A percentile compares a stretch with the other conserved stretches of the same genome.
Evolutionary conservation across 2,797 vertebrate genomes (phyloP).

Genomic region (Sebastes hubbsi): DNA sequence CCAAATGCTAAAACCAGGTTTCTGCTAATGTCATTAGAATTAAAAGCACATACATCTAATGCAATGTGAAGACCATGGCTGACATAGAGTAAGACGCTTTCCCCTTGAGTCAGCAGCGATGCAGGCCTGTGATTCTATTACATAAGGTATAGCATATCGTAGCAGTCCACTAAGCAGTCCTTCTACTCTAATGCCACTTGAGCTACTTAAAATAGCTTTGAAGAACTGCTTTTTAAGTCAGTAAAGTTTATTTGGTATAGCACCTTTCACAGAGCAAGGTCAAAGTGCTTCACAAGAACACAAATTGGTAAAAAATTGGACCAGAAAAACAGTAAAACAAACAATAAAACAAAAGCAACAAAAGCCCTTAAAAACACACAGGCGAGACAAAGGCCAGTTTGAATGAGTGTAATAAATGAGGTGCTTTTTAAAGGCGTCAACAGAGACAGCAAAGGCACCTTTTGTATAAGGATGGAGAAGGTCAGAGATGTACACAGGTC

Average conservation of each 20-base stretch:
- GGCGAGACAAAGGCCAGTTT: background rate
- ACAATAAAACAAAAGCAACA: background rate
- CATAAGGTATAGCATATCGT: conserved; percentile 5
- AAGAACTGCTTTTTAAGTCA: background rate
- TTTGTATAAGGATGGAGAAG: background rate
- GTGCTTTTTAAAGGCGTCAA: too few relatives aligned
- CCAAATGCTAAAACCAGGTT: conserved; percentile 26
- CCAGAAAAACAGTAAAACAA: background rate
- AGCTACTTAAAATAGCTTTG: background rate
- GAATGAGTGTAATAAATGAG: background rate
- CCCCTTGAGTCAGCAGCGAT: conserved; percentile 42
- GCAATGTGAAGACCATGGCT: conserved; percentile 9
- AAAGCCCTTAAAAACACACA: background rate
- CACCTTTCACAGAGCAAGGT: background rate
- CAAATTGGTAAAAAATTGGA: background rate
- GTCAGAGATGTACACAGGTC: background rate
- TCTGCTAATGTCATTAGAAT: conserved; percentile 34
- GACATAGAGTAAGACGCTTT: conserved; percentile 32
- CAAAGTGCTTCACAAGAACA: background rate
- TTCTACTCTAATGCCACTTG: background rate
- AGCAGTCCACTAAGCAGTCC: background rate
- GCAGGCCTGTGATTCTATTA: conserved; percentile 22
- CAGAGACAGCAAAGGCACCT: background rate
- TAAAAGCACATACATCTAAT: conserved; percentile 34
- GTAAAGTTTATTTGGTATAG: background rate